A percentile compares a stretch with the other conserved stretches of the same genome.
phyloP scores from a whole-genome alignment of 2,113 vertebrate species.

The Columba janthina region DNA sequence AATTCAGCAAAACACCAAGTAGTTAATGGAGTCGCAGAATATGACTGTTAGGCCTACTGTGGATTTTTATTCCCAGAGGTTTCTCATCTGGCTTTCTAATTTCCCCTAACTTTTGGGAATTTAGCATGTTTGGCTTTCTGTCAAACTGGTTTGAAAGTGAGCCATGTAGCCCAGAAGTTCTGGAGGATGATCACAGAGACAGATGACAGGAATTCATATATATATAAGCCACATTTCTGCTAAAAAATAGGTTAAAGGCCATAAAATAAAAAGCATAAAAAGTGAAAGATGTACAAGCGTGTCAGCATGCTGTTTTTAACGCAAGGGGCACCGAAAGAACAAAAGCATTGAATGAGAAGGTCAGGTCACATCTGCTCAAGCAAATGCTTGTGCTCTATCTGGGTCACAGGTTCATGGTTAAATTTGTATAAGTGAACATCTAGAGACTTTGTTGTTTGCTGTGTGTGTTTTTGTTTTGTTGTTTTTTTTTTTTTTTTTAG shows the following conservation, averaged over 20 bases:
- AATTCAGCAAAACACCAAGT: neutral
- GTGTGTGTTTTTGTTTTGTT: too few relatives aligned
- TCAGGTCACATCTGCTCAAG: neutral
- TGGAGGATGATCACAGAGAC: neutral
- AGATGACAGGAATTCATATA: constrained; percentile 25
- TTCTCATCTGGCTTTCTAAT: constrained; percentile 48
- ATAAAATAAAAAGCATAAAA: neutral
- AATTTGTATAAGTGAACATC: neutral
- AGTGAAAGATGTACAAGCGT: neutral
- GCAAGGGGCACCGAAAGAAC: neutral
- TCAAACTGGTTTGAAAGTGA: constrained; percentile 27
- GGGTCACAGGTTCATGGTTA: neutral
- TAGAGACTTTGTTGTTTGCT: neutral
- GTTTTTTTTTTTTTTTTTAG: neutral
- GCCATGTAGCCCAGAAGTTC: constrained; percentile 38
- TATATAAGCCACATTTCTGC: neutral
- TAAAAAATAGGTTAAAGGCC: constrained; percentile 16
- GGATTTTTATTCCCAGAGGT: constrained; percentile 34
- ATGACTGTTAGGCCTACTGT: neutral
- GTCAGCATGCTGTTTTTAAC: neutral
- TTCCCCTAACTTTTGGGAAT: constrained; percentile 39
- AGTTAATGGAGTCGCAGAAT: neutral
- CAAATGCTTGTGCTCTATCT: neutral
- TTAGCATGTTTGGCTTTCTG: constrained; percentile 25
- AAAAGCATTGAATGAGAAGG: neutral